These are phyloP conservation scores for Drosophila mayaguana DNA, from an alignment of 2,888 invertebrate species.

Conservation along the genomic window DNA sequence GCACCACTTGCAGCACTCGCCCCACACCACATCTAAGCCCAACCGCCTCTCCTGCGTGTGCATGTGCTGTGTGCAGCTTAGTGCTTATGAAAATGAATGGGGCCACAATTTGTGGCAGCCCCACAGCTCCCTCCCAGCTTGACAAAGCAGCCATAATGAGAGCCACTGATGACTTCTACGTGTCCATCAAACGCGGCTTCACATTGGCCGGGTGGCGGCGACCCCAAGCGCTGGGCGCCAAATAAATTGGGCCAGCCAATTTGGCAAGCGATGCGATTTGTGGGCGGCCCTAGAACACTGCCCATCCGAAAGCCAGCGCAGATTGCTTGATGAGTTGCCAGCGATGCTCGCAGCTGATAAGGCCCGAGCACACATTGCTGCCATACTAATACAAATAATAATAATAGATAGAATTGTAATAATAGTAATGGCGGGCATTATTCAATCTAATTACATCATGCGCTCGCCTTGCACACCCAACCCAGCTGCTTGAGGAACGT, in stretches of 20 bases:
- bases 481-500: background rate
- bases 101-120: constrained; percentile 49
- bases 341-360: constrained; percentile 23
- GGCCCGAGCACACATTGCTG: background rate
- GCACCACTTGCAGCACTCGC: background rate
- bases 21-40: background rate
- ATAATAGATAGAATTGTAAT: constrained; percentile 1
- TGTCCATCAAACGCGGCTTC: constrained; percentile 51
- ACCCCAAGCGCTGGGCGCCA: constrained; percentile 19
- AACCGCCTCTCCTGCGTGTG: background rate
- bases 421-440: constrained; percentile 3
- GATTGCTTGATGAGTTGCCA: constrained; percentile 33
- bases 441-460: background rate
- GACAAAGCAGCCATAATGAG: constrained; percentile 44
- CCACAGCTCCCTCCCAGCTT: background rate
- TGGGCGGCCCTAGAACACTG: constrained; percentile 9
- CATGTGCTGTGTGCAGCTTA: constrained; percentile 26
- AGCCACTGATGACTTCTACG: constrained; percentile 64
- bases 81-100: constrained; percentile 62
- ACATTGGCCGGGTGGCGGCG: constrained; percentile 4
- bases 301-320: background rate
- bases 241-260: constrained; percentile 47
- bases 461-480: background rate
- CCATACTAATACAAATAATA: background rate
- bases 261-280: constrained; percentile 43